Percentiles rank a stretch among this genome's conserved stretches.
Conservation (phyloP, 2,797 vertebrate species). For the Synanceia verrucosa region DNA sequence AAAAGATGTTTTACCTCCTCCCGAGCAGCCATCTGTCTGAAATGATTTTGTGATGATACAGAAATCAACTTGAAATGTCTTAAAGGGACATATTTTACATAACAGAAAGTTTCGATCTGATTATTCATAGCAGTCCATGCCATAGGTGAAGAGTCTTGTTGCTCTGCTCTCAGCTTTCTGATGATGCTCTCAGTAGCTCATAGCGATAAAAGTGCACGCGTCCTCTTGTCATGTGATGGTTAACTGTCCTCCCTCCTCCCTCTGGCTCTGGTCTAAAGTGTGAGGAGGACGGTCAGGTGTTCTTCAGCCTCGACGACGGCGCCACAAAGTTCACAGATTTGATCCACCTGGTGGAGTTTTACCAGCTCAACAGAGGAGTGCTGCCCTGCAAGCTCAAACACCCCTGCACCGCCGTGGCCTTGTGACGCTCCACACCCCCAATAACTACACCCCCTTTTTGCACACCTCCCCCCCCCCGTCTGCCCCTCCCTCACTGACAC, state of each 20-base stretch:
- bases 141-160: not conserved
- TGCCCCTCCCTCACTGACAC: slow-evolving; percentile 41
- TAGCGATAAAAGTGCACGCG: not conserved
- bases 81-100: slow-evolving; percentile 9
- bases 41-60: slow-evolving; percentile 6
- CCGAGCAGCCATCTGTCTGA: slow-evolving; percentile 23
- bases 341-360: slow-evolving; percentile 99
- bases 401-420: slow-evolving; percentile 97
- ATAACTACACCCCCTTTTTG: slow-evolving; percentile 45
- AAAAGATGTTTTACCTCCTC: not conserved
- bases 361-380: slow-evolving; percentile 98
- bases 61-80: slow-evolving; percentile 2
- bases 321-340: slow-evolving; percentile 98
- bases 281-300: slow-evolving; percentile 95
- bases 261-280: slow-evolving; percentile 76
- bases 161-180: not conserved
- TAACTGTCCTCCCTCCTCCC: slow-evolving; percentile 15
- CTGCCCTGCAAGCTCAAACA: slow-evolving; percentile 98
- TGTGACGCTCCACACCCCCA: slow-evolving; percentile 84
- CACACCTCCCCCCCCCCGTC: slow-evolving; percentile 51
- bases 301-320: slow-evolving; percentile 97
- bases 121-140: not conserved
- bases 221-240: not conserved
- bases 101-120: not conserved
- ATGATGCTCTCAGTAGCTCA: not conserved